Base-by-base conservation (phyloP, 2,888 invertebrate genomes). In the Iphiclides podalirius region DNA sequence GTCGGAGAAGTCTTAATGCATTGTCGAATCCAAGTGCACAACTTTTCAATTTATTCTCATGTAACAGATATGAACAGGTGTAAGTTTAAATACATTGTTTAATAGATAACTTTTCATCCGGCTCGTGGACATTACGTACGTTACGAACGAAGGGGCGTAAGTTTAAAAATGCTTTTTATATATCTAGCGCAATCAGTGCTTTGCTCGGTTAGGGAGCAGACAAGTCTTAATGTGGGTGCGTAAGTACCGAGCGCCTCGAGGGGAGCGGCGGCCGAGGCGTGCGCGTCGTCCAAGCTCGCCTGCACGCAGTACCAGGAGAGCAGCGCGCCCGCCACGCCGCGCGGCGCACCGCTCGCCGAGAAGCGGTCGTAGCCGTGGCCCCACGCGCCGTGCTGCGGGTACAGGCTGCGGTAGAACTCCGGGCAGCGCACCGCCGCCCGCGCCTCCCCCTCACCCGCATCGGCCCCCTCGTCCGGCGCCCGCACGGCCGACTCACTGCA, bases 321-420 rank as follows among this genome's bases (percentile, higher is more conserved):
- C 49, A 74, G 64, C 64, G 28, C 47, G 38, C 40, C 57, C 2
- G 65, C 65, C 47, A 61, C 33, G 11, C 54, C 62, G 1, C 59
- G 68, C 34, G 67, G 64, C 15, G 57, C 52, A 53, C 68, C 65
- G 1, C 73, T 72, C 1, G 64, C 55, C 2, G 79, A 64, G 73
- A 85, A 85, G 23, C 76, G 63, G 39, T 76, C 77, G 71, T 86
- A 85, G 39, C 63, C 54, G 67, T 78, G 80, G 63, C 71, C 57
- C 17, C 47, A 37, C 20, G 6, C 6, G 20, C 20, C 46, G 57
- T 70, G 70, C 40, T 66, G 64, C 6, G 72, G 68, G 67, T 86
- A 81, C 41, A 87, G 59, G 0, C 70, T 63, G 23, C 64, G 72
- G 69, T 87, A 87, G 74, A 83, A 86, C 72, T 86, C 84, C 34